Base-by-base conservation (phyloP, 2,797 vertebrate genomes). In the Thripadectes ignobilis region DNA sequence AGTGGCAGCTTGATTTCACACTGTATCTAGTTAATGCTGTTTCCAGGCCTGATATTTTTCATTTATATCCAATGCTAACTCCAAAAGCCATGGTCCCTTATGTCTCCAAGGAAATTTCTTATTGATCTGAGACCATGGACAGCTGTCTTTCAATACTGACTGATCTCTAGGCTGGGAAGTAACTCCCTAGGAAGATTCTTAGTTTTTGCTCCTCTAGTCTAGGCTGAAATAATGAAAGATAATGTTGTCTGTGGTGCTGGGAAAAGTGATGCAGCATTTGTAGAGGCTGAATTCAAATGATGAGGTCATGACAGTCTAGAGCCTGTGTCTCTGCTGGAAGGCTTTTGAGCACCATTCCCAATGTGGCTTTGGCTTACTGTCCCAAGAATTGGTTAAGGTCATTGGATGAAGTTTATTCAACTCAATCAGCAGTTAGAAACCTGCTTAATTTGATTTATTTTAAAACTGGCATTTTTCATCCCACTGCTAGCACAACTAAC, bases 401-500 rank as follows among this genome's bases (percentile, higher is more conserved):
- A 13, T 45, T 63, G 27, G 55, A 21, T 30, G 9, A 59, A 61
- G 27, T 49, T 76, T 63, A 30, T 52, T 80, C 52, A 43, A 16
- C 45, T 66, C 36, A 24, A 4, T 69, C 14, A n/a, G 11, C 67
- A 19, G 45, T 75, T n/a, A 24, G 45, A 57, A 57, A 54, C 54
- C 26, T 51, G n/a, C 30, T 86, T 51, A 8, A 27, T 74, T 55
- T 71, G 9, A 3, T 68, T 66, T 63, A 14, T 74, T 74, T 90
- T 58, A 24, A 72, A 85, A 86, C 45, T 59, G 52, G 9, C 36
- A 32, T 85, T 71, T 95, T 89, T 71, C 36, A 45, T 95, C 62
- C 77, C 26, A 3, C 59, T 84, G 69, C 32, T 96, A 99, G 99
- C 98, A 99, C 99, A 61, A 99, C 99, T 14, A 99, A 99, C 96